These are phyloP conservation scores for Picathartes gymnocephalus DNA, from an alignment of 2,113 vertebrate genomes.

Conservation along the genomic window DNA sequence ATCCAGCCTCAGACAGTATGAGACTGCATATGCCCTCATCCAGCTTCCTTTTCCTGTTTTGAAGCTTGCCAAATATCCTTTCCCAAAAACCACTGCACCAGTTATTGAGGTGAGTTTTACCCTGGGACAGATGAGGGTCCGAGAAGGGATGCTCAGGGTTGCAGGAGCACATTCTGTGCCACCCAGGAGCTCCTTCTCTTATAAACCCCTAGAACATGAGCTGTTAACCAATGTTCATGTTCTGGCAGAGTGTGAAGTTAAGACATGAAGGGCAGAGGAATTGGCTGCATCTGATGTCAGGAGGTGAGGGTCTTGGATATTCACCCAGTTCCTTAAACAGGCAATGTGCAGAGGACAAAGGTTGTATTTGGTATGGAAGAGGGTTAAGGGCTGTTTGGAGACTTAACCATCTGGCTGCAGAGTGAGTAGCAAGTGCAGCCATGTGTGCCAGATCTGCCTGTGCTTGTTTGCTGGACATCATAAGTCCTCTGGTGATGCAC, in stretches of 20 bases:
- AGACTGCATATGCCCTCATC: background rate
- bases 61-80: background rate
- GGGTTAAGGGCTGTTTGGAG: background rate
- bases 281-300: background rate
- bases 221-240: background rate
- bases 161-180: background rate
- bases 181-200: background rate
- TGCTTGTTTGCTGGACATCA: background rate
- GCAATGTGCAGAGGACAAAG: background rate
- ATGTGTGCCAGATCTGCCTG: background rate
- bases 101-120: background rate
- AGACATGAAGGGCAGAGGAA: background rate
- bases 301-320: background rate
- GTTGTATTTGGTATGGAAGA: background rate
- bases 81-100: background rate
- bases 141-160: background rate
- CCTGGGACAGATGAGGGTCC: background rate
- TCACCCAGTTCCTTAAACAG: background rate
- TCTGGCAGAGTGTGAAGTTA: background rate
- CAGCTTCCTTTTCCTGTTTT: background rate
- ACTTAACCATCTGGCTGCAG: fast-evolving
- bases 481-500: background rate
- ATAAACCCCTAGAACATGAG: background rate
- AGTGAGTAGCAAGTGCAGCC: background rate
- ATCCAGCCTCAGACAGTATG: background rate